Base-by-base conservation (phyloP, 2,888 invertebrate genomes). In the Pseudolycoriella hygida region DNA sequence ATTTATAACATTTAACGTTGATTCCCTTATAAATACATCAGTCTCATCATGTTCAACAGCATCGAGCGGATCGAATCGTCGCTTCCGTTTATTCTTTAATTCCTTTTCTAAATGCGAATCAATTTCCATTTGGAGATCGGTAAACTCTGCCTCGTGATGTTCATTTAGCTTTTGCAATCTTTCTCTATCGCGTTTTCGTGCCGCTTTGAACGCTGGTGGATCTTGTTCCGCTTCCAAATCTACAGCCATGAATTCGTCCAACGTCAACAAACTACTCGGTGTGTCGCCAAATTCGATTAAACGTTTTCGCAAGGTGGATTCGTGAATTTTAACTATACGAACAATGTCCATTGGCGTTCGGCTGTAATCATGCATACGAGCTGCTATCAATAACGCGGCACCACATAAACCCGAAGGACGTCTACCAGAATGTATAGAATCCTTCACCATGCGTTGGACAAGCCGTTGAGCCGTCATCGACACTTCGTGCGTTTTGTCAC, bases 321-420 rank as follows among this genome's bases (percentile, higher is more conserved):
- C 90, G 58, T 94, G 92, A 14, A 96, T 90, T 67, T 92, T 92
- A 0, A 94, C 96, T 55, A 96, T 88, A 59, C 86, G 83, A 14
- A 96, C 84, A 42, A 97, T 80, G 59, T 97, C 92, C 38, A 75
- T 68, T 6, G 89, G 77, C 0, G 85, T 83, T 49, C 94, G 74
- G 56, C 76, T 84, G 63, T 90, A 96, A 57, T 89, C 84, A 63
- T 97, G 93, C 50, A 94, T 75, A 44, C 96, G 76, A 1, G 90
- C 86, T 3, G 97, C 92, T 60, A 98, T 90, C 15, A 98, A 69
- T 2, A 98, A 70, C 1, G 97, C 97, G 60, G 98, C 97, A 18
- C 98, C 98, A 67, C 97, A 98, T 17, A 98, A 74, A 11, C 97
- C 98, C 0, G 96, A 93, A 1, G 98, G 97, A 53, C 96, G 69